A percentile compares a stretch with the other conserved stretches of the same genome.
These are phyloP conservation scores for Thomomys bottae DNA, from an alignment of 2,113 vertebrate species.

Conservation along the genomic window DNA sequence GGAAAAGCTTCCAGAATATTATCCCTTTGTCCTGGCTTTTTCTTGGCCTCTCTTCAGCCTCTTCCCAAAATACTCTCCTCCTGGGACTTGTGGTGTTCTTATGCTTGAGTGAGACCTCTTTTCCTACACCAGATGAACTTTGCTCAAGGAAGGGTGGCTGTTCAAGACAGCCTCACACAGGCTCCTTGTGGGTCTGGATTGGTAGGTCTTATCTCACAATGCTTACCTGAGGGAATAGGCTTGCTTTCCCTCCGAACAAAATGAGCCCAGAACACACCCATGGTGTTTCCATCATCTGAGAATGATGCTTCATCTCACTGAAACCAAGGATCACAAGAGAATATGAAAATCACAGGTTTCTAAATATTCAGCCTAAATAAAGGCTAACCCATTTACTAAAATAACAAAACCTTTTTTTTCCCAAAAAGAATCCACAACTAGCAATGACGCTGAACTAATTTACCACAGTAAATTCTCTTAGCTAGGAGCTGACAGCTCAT, in stretches of 20 bases:
- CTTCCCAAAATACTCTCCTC: not conserved
- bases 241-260: constrained; percentile 8
- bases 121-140: not conserved
- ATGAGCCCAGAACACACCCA: not conserved
- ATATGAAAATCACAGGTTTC: not conserved
- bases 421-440: not conserved
- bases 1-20: not conserved
- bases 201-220: not conserved
- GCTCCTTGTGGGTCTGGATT: not conserved
- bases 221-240: not conserved
- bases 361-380: not conserved
- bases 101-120: not conserved
- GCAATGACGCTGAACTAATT: not conserved
- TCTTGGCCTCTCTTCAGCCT: not conserved
- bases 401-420: constrained; percentile 33
- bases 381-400: constrained; percentile 19
- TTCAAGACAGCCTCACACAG: not conserved
- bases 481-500: too few relatives aligned
- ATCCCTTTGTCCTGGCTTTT: not conserved
- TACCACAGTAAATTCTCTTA: not conserved
- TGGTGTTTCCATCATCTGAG: not conserved
- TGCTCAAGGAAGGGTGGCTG: too few relatives aligned
- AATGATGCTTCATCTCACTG: not conserved
- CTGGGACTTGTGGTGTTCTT: not conserved
- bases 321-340: not conserved